Base-by-base conservation (phyloP, 2,888 invertebrate species). In the Endomychus coccineus region DNA sequence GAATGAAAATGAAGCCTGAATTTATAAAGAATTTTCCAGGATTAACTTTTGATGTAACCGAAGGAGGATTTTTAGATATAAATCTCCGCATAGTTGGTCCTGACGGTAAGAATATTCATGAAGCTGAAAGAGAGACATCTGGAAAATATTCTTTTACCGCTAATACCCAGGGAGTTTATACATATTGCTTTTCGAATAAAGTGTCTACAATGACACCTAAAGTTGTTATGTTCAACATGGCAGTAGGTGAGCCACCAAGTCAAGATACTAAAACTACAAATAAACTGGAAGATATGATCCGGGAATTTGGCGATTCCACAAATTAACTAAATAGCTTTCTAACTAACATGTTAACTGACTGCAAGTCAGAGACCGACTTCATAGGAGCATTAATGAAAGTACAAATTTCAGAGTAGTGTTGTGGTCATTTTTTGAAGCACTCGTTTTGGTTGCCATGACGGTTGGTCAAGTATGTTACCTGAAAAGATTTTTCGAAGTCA, bases 161-260 rank as follows among this genome's bases (percentile, higher is more conserved):
- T 0, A 83, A 88, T 42, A 78, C 81, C 44, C 77, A 86, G 48
- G 98, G 98, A 2, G 71, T 80, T 13, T 98, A 98, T 67, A 92
- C 87, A 1, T 97, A 95, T 56, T 97, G 97, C 69, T 97, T 97
- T 64, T 89, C 90, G 58, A 97, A 97, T 70, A 84, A 89, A 67
- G 95, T 95, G 87, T 95, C 95, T 16, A 95, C 97, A 27, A 92
- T 97, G 91, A 96, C 98, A 10, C 97, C 98, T 1, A 96, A 96
- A 71, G 76, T 89, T 32, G 86, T 94, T 13, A 95, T 97, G 95
- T 98, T 98, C 67, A 86, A 89, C 51, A 83, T 98, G 75, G 95
- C 96, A 58, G 73, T 95, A 36, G 91, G 89, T 4, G 91, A 90
- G 46, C 69, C 70, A 34, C 69, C 71, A 2, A 75, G 75, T 21